Conservation (phyloP, 2,888 invertebrate species). For the Drosophila antonietae region DNA sequence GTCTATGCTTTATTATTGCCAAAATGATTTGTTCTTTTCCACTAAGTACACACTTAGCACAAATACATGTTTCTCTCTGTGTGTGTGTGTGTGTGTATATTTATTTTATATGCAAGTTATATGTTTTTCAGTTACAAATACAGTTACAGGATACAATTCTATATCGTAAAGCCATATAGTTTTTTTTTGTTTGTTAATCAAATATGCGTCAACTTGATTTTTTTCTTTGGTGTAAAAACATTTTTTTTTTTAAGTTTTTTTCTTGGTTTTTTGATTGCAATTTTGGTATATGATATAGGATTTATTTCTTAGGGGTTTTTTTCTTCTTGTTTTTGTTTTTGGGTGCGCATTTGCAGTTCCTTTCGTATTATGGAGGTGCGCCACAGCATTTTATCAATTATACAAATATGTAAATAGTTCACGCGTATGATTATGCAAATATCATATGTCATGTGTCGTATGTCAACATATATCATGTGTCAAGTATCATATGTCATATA, state of each 20-base stretch:
- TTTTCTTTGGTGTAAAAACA: conserved; percentile 39
- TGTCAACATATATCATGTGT: conserved; percentile 3
- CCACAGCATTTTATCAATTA: conserved; percentile 22
- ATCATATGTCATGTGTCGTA: not conserved
- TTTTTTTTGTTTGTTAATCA: conserved; percentile 9
- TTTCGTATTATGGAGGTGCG: conserved; percentile 18
- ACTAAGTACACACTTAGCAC: conserved; percentile 49
- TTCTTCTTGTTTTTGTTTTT: not conserved
- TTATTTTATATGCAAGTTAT: conserved; percentile 23
- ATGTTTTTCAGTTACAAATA: conserved; percentile 43
- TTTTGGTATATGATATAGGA: conserved; percentile 27
- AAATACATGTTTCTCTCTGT: conserved; percentile 8
- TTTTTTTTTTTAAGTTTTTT: not conserved
- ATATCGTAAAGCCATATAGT: conserved; percentile 56
- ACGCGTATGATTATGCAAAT: not conserved
- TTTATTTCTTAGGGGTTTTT: not conserved
- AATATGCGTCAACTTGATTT: conserved; percentile 48
- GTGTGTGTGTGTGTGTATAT: conserved; percentile 3
- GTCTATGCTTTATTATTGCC: conserved; percentile 73
- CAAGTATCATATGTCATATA: not conserved
- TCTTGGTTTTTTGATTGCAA: conserved; percentile 6
- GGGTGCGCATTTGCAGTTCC: conserved; percentile 57
- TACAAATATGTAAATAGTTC: conserved; percentile 17
- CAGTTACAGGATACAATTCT: conserved; percentile 70
- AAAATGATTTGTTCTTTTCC: conserved; percentile 56